phyloP scores from a whole-genome alignment of 2,797 vertebrate genomes.

The Acrossocheilus fasciatus region DNA sequence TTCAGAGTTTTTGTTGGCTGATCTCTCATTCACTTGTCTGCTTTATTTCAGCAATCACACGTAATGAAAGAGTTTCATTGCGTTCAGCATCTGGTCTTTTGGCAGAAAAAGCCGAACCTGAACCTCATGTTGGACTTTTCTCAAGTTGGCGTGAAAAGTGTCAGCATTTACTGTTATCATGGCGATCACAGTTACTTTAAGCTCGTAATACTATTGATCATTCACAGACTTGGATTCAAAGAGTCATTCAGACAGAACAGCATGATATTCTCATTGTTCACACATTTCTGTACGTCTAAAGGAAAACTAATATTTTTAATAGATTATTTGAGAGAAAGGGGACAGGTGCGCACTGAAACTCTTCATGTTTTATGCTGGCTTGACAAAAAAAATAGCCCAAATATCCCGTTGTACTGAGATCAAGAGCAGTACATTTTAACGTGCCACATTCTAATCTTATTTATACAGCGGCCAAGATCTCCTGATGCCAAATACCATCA shows the following conservation, averaged over 20 bases:
- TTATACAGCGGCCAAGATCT: constrained; percentile 77
- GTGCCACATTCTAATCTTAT: constrained; percentile 75
- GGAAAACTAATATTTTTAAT: constrained; percentile 1
- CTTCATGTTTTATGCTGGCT: constrained; percentile 44
- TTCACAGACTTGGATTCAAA: constrained; percentile 44
- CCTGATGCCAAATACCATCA: constrained; percentile 79
- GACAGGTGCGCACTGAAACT: constrained; percentile 29
- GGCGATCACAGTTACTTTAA: constrained; percentile 54
- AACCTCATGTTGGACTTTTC: constrained; percentile 66
- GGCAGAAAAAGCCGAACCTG: constrained; percentile 70
- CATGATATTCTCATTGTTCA: constrained; percentile 5
- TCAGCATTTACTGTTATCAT: constrained; percentile 57
- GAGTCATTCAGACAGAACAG: constrained; percentile 2
- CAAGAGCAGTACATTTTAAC: constrained; percentile 72
- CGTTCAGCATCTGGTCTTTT: constrained; percentile 75
- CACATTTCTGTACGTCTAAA: constrained; percentile 2
- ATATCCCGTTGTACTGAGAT: constrained; percentile 73
- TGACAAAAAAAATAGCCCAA: constrained; percentile 70
- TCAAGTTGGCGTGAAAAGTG: constrained; percentile 68
- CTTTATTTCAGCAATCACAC: constrained; percentile 63
- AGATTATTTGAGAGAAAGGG: constrained; percentile 2
- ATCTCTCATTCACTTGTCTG: constrained; percentile 62
- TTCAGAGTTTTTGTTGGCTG: constrained; percentile 69
- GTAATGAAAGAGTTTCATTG: constrained; percentile 66
- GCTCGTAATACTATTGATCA: constrained; percentile 48